Conservation (phyloP, 2,113 vertebrate species). For the Corydoras sp. region DNA sequence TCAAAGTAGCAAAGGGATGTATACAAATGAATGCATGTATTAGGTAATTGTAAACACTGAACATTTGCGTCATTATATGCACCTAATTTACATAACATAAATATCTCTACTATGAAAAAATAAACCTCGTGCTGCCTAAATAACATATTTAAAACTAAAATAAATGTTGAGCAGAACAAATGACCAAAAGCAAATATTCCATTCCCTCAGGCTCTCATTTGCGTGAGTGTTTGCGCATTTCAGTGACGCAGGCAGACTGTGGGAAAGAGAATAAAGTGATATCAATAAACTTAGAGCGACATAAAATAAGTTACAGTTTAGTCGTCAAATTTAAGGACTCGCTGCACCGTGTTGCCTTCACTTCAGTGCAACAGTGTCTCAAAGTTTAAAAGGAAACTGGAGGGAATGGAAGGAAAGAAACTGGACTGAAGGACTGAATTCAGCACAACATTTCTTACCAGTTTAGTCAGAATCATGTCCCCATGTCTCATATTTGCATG, state of each 20-base stretch:
- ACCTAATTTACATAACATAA: no score
- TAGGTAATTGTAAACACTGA: no score
- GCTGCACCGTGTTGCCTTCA: no score
- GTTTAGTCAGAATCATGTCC: no score
- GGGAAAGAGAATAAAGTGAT: constrained; percentile 12
- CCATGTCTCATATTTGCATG: no score
- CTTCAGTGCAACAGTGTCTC: no score
- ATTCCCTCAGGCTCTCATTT: background rate
- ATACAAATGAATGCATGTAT: background rate
- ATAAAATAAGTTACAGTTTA: background rate
- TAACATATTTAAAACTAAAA: constrained; percentile 3
- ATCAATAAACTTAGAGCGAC: constrained; percentile 10
- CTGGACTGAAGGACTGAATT: no score
- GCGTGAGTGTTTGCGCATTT: background rate
- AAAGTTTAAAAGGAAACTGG: no score
- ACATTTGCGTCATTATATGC: no score
- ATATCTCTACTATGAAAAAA: background rate
- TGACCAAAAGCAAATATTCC: constrained; percentile 9
- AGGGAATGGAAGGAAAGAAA: no score
- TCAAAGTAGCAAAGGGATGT: background rate
- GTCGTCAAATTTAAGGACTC: constrained; percentile 1
- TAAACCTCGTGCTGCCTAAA: background rate
- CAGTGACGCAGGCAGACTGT: background rate
- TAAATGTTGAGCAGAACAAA: background rate
- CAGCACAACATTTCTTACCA: no score